Conservation (phyloP, 2,797 vertebrate species). For the Neosilurus mollespiculum region DNA sequence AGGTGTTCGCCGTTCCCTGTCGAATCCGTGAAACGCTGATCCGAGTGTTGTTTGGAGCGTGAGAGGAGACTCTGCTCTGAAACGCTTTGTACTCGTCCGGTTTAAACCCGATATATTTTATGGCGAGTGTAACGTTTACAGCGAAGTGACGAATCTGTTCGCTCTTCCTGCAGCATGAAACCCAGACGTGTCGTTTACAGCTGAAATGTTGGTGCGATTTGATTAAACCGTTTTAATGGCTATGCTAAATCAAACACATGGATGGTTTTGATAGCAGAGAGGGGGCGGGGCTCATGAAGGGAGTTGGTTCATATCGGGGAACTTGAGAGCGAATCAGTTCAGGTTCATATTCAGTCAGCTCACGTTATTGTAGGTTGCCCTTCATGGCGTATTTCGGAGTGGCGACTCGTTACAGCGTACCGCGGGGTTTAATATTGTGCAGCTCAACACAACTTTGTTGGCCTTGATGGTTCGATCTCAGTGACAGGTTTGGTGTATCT, state of each 20-base stretch:
- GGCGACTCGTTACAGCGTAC: neutral
- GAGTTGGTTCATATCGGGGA: neutral
- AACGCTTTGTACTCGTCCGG: no score
- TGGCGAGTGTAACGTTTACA: no score
- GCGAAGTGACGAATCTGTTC: no score
- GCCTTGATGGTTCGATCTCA: neutral
- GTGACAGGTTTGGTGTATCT: neutral
- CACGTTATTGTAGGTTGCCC: no score
- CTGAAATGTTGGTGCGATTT: neutral
- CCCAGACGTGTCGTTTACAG: neutral
- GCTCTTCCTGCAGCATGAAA: no score
- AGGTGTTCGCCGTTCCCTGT: neutral
- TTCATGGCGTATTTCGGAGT: neutral
- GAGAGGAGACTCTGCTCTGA: no score
- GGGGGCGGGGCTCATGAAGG: neutral
- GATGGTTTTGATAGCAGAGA: neutral
- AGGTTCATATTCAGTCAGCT: neutral
- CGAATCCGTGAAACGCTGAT: no score
- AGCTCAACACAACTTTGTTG: neutral
- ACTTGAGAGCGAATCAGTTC: neutral
- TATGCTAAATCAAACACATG: neutral
- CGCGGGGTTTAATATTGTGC: neutral
- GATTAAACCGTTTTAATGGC: neutral
- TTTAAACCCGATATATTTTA: no score
- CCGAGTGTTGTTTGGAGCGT: no score